A percentile compares a stretch with the other conserved stretches of the same genome.
phyloP scores from a whole-genome alignment of 2,797 vertebrate genomes.

The Etheostoma nigrum region DNA sequence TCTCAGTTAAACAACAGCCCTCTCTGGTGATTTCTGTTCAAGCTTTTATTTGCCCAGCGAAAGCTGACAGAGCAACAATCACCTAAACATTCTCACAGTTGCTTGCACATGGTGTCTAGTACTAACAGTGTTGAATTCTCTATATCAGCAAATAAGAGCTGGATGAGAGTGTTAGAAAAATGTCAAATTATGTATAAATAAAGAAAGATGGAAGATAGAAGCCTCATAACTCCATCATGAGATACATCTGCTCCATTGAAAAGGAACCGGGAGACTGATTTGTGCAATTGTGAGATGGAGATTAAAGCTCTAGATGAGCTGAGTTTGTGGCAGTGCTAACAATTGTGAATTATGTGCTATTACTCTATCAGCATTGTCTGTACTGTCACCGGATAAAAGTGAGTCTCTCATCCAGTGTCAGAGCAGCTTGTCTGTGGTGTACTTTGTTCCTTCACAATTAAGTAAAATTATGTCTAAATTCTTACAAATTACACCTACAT shows the following conservation, averaged over 20 bases:
- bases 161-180: conserved; percentile 4
- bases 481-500: background rate
- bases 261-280: background rate
- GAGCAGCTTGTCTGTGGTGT: background rate
- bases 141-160: conserved; percentile 1
- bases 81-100: conserved; percentile 28
- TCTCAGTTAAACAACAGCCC: conserved; percentile 24
- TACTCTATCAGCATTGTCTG: background rate
- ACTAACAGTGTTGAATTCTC: conserved; percentile 18
- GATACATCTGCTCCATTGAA: background rate
- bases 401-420: conserved; percentile 2
- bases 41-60: conserved; percentile 37
- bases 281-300: background rate
- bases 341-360: conserved; percentile 5
- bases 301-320: conserved; percentile 21
- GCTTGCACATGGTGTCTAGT: conserved; percentile 1
- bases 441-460: background rate
- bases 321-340: background rate
- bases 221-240: background rate
- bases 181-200: background rate
- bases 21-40: conserved; percentile 30
- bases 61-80: conserved; percentile 37
- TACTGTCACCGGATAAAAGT: conserved; percentile 4
- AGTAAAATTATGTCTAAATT: background rate
- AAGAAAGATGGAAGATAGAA: background rate